Evolutionary conservation across 2,797 vertebrate genomes (phyloP).

Genomic region (Poecile montanus): DNA sequence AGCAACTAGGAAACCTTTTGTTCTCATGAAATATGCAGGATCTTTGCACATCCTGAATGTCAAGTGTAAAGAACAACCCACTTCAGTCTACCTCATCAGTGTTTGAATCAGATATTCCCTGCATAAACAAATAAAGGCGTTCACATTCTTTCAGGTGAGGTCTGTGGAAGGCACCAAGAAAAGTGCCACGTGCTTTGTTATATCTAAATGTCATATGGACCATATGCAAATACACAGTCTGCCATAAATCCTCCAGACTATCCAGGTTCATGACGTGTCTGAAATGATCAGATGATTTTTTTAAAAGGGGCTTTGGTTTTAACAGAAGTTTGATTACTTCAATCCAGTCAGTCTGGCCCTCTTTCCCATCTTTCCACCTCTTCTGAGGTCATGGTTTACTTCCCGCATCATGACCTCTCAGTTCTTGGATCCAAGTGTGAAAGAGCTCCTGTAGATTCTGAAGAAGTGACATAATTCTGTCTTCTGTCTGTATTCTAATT

Average conservation of each 20-base stretch:
- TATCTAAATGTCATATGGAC: not conserved
- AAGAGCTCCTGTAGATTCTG: slow-evolving; percentile 70
- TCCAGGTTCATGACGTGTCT: not conserved
- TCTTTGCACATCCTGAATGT: not conserved
- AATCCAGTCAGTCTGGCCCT: not conserved
- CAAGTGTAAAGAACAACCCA: not conserved
- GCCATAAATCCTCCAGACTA: not conserved
- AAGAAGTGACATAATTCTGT: slow-evolving; percentile 2
- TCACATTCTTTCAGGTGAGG: not conserved
- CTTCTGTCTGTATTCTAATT: not conserved
- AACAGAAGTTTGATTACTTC: not conserved
- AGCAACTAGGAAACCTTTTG: not conserved
- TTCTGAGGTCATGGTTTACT: not conserved
- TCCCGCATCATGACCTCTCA: not conserved
- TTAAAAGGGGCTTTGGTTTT: not conserved
- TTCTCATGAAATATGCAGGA: not conserved
- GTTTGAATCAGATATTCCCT: not conserved
- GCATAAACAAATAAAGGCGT: not conserved
- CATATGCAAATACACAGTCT: not conserved
- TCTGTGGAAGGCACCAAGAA: not conserved
- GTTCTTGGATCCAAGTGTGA: slow-evolving; percentile 21
- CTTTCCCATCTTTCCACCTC: not conserved
- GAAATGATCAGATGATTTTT: not conserved
- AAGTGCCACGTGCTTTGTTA: not conserved
- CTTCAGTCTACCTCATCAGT: not conserved